Evolutionary conservation across 2,797 vertebrate species (phyloP).

Genomic region (Monodelphis domestica): DNA sequence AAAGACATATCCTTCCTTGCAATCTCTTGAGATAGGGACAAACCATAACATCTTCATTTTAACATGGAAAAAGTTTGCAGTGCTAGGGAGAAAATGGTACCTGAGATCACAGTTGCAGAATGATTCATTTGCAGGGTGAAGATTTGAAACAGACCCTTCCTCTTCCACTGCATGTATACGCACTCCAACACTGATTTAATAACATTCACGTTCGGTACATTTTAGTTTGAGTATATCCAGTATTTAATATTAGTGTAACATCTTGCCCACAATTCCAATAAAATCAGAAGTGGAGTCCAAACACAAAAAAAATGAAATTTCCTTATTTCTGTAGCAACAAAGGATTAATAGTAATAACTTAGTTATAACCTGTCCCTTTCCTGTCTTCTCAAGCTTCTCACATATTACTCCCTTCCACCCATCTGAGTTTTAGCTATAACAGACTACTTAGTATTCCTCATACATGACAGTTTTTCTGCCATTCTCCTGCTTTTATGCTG

Average conservation of each 20-base stretch:
- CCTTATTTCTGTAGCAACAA: neutral
- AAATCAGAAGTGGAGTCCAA: neutral
- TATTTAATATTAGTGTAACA: neutral
- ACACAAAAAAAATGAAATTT: neutral
- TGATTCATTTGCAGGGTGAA: constrained; percentile 9
- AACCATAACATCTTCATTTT: constrained; percentile 13
- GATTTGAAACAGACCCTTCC: neutral
- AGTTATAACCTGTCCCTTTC: neutral
- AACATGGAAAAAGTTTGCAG: neutral
- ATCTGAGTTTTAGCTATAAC: neutral
- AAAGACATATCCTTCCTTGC: neutral
- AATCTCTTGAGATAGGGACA: neutral
- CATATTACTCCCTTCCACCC: neutral
- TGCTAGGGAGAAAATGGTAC: neutral
- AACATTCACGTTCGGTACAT: neutral
- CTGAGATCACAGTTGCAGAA: neutral
- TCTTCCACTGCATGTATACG: neutral
- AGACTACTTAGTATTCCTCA: neutral
- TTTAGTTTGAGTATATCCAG: neutral
- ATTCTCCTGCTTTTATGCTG: neutral
- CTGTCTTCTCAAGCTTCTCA: neutral
- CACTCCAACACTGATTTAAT: neutral
- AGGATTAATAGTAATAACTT: neutral
- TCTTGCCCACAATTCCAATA: neutral
- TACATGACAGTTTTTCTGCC: neutral